phyloP scores from a whole-genome alignment of 2,113 vertebrate species.

The Saimiri boliviensis region DNA sequence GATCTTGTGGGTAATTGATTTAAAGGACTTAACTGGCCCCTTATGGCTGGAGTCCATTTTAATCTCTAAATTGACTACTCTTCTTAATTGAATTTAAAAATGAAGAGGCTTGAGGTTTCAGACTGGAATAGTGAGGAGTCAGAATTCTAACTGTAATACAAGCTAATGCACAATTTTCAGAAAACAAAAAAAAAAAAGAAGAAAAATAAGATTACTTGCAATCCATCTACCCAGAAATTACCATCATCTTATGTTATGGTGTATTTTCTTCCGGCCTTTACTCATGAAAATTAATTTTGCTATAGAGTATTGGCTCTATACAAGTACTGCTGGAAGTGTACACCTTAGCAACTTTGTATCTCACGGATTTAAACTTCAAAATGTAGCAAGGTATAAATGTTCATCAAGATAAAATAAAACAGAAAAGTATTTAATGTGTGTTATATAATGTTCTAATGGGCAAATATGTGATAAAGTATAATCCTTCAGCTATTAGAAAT shows the following conservation, averaged over 20 bases:
- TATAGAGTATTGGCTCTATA: not conserved
- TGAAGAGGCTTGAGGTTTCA: not conserved
- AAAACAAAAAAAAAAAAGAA: not conserved
- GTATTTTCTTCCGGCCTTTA: not conserved
- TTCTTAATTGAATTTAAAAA: slow-evolving; percentile 50
- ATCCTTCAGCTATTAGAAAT: not conserved
- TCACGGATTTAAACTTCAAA: not conserved
- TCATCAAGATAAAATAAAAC: not conserved
- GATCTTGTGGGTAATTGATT: slow-evolving; percentile 58
- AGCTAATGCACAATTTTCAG: not conserved
- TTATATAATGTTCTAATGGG: not conserved
- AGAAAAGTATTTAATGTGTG: not conserved
- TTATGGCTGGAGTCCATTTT: slow-evolving; percentile 66
- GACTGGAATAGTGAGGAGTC: not conserved
- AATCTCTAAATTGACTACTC: slow-evolving; percentile 70
- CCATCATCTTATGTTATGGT: not conserved
- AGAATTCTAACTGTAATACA: not conserved
- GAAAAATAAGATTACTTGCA: not conserved
- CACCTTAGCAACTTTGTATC: not conserved
- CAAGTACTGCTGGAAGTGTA: not conserved
- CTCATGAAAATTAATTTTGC: not conserved
- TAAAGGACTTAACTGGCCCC: slow-evolving; percentile 60
- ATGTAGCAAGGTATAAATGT: not conserved
- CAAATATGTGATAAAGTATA: not conserved
- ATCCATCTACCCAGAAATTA: not conserved